Base-by-base conservation (phyloP, 92 coral and sea anemone species). In the Umimayanthus chanpuru region DNA sequence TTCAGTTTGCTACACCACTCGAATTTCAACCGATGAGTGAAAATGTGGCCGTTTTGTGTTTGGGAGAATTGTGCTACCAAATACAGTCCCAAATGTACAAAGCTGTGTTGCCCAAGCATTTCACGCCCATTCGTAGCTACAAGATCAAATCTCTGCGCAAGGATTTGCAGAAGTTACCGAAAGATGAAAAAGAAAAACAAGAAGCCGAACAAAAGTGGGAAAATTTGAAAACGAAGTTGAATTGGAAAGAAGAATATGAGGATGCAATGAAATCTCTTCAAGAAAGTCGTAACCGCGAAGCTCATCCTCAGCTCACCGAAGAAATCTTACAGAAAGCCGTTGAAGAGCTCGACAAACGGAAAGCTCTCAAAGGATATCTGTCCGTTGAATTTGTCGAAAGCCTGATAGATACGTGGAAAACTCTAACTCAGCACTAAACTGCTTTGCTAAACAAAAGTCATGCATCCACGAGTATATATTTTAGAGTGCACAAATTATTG, bases 161-260 rank as follows among this genome's bases (percentile, higher is more conserved):
- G n/a, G 93, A 91, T 70, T 53, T 91, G 25, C 23, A 85, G 72
- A 91, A 85, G 67, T 66, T 91, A 28, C 91, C 87, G 2, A 71
- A 81, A 82, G 81, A 70, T 15, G 85, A 88, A 25, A 75, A 77
- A 4, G 91, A 91, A n/a, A 74, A 43, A 29, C 49, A 82, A 38
- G 75, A 88, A 86, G 90, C 88, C 6, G 66, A 58, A 6, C 16
- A 81, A 16, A 81, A 78, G 26, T 91, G 93, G 93, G 81, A 77
- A 61, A 75, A 41, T 1, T 78, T 91, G 18, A 91, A 91, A 56
- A 30, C 2, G 28, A 73, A 55, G 53, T 73, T 91, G 32, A 68
- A 78, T 5, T 91, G 88, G 93, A 83, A 30, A 21, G 91, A 91
- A 0, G 91, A 88, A 2, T 66, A 80, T 23, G 91, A 87, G 20